Evolutionary conservation across 2,888 invertebrate species (phyloP).

Genomic region (Chloromyia formosa): DNA sequence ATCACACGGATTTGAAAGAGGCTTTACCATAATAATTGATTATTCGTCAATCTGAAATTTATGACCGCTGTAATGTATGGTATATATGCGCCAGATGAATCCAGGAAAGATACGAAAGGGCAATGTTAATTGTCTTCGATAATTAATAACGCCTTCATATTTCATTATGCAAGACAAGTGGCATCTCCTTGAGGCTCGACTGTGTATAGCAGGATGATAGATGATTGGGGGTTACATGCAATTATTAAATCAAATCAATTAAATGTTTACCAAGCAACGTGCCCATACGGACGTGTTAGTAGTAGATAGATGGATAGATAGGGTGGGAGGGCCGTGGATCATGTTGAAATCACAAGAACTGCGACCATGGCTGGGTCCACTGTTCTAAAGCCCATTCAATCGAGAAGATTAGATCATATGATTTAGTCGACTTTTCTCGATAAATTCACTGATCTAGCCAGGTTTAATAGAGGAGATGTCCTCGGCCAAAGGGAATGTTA

Average conservation of each 20-base stretch:
- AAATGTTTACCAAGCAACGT: conserved; percentile 28
- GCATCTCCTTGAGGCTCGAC: background rate
- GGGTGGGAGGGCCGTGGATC: too few species aligned
- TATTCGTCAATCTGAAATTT: background rate
- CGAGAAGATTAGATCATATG: too few species aligned
- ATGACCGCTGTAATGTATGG: background rate
- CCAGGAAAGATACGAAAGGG: background rate
- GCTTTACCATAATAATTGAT: background rate
- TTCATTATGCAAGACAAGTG: conserved; percentile 1
- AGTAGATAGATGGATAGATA: too few species aligned
- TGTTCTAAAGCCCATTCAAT: too few species aligned
- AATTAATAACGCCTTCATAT: background rate
- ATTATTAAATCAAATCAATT: background rate
- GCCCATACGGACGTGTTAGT: too few species aligned
- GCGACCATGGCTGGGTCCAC: too few species aligned
- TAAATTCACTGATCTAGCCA: too few species aligned
- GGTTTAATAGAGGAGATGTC: too few species aligned
- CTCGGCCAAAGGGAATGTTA: too few species aligned
- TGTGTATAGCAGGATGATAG: background rate
- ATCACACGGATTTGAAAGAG: background rate
- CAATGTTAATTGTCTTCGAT: background rate
- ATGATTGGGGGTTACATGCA: background rate
- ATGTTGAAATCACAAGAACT: too few species aligned
- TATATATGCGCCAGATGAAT: background rate
- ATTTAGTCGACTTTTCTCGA: too few species aligned